Evolutionary conservation across 2,888 invertebrate genomes (phyloP).

Genomic region (Drosophila suboccidentalis): DNA sequence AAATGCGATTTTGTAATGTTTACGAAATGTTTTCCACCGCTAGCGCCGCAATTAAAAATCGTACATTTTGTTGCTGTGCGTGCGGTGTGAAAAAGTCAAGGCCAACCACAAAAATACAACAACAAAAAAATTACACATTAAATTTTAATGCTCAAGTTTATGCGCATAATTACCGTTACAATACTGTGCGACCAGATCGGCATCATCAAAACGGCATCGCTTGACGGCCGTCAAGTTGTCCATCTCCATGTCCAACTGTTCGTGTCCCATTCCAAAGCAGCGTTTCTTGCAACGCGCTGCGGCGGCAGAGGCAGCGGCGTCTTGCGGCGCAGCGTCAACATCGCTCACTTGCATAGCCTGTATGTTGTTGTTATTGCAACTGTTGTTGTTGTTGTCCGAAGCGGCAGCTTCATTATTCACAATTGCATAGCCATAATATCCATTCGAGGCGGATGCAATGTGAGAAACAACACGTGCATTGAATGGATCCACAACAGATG

Average conservation of each 20-base stretch:
- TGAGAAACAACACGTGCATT: conserved; percentile 80
- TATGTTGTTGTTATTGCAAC: conserved; percentile 49
- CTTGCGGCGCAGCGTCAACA: conserved; percentile 13
- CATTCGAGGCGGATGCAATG: conserved; percentile 82
- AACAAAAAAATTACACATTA: conserved; percentile 36
- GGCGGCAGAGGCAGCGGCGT: background rate
- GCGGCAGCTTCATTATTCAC: conserved; percentile 62
- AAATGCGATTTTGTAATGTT: conserved; percentile 63
- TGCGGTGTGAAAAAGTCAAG: conserved; percentile 60
- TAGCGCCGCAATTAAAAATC: conserved; percentile 49
- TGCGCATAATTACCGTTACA: conserved; percentile 79
- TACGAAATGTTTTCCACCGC: conserved; percentile 64
- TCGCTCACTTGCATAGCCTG: conserved; percentile 50
- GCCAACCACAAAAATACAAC: conserved; percentile 37
- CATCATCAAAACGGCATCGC: conserved; percentile 82
- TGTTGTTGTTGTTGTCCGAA: conserved; percentile 64
- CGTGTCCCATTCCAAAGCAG: conserved; percentile 61
- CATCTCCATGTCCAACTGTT: conserved; percentile 47
- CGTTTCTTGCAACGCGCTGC: conserved; percentile 80
- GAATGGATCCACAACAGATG: conserved; percentile 75
- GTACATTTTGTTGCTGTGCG: conserved; percentile 39
- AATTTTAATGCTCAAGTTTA: conserved; percentile 23
- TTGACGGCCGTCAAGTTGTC: conserved; percentile 67
- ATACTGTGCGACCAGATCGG: conserved; percentile 79
- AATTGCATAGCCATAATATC: conserved; percentile 82